Evolutionary conservation across 2,888 invertebrate species (phyloP).

Genomic region (Drosophila pseudotakahashii): DNA sequence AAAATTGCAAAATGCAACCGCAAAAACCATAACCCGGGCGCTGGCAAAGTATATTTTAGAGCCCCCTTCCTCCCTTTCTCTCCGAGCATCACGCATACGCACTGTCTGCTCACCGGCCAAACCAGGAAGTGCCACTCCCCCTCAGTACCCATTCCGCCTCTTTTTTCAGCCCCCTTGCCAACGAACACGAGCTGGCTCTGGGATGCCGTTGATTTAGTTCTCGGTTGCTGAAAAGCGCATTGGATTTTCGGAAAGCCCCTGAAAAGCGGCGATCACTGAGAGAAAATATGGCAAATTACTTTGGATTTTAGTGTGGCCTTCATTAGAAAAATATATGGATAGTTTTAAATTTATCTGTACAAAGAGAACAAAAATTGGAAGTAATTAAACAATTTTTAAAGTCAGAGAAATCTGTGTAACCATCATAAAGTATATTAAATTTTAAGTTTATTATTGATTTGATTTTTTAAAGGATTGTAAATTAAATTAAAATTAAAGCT

Average conservation of each 20-base stretch:
- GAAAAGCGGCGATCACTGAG: conserved; percentile 14
- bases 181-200: conserved; percentile 39
- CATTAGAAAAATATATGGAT: too few species aligned
- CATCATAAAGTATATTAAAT: too few species aligned
- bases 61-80: conserved; percentile 9
- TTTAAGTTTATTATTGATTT: too few species aligned
- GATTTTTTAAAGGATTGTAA: too few species aligned
- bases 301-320: too few species aligned
- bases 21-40: conserved; percentile 75
- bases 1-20: conserved; percentile 79
- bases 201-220: conserved; percentile 68
- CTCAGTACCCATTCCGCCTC: neutral
- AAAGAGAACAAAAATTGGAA: too few species aligned
- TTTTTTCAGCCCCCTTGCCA: neutral
- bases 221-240: conserved; percentile 58
- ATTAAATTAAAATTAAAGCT: too few species aligned
- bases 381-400: too few species aligned
- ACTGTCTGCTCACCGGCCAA: conserved; percentile 47
- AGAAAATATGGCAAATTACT: neutral
- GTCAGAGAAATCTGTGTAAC: too few species aligned
- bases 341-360: too few species aligned
- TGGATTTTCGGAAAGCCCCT: conserved; percentile 55
- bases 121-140: conserved; percentile 55
- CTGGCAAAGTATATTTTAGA: conserved; percentile 72
- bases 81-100: conserved; percentile 60